Conservation (phyloP, 2,113 vertebrate genomes). For the Oriolus oriolus region DNA sequence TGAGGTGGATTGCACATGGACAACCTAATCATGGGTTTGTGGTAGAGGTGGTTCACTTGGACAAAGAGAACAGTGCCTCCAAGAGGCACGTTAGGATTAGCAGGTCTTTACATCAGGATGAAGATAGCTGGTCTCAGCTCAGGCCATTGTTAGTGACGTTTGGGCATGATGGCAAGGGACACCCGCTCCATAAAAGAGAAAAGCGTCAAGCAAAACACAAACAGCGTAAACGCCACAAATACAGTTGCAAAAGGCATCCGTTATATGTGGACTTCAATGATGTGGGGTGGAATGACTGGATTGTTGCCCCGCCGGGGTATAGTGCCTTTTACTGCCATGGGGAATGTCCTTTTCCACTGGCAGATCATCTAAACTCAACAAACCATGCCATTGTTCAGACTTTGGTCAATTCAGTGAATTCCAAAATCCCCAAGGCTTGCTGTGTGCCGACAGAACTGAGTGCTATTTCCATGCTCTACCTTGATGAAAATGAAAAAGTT, state of each 20-base stretch:
- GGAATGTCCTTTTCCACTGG: conserved; percentile 95
- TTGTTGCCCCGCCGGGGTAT: conserved; percentile 95
- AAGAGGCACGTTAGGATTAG: conserved; percentile 92
- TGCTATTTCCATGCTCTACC: conserved; percentile 96
- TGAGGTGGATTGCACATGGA: conserved; percentile 88
- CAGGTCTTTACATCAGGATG: conserved; percentile 89
- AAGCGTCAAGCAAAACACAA: conserved; percentile 89
- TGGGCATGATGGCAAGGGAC: conserved; percentile 91
- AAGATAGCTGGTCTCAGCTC: conserved; percentile 88
- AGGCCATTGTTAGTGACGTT: conserved; percentile 94
- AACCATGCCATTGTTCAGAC: conserved; percentile 99
- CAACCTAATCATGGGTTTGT: conserved; percentile 90
- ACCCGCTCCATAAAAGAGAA: conserved; percentile 87
- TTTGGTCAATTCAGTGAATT: conserved; percentile 97
- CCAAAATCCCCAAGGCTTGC: conserved; percentile 97
- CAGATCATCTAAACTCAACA: conserved; percentile 97
- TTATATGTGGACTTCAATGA: conserved; percentile 99
- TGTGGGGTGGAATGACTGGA: conserved; percentile 99
- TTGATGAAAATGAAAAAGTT: conserved; percentile 97
- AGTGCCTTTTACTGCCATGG: conserved; percentile 98
- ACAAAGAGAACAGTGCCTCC: conserved; percentile 70
- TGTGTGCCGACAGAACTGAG: conserved; percentile 98
- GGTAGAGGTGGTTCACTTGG: conserved; percentile 91
- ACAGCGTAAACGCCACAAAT: conserved; percentile 88
- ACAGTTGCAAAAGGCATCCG: conserved; percentile 91